Percentiles rank a stretch among this genome's conserved stretches.
Evolutionary conservation across 2,113 vertebrate species (phyloP).

Genomic region (Uria lomvia): DNA sequence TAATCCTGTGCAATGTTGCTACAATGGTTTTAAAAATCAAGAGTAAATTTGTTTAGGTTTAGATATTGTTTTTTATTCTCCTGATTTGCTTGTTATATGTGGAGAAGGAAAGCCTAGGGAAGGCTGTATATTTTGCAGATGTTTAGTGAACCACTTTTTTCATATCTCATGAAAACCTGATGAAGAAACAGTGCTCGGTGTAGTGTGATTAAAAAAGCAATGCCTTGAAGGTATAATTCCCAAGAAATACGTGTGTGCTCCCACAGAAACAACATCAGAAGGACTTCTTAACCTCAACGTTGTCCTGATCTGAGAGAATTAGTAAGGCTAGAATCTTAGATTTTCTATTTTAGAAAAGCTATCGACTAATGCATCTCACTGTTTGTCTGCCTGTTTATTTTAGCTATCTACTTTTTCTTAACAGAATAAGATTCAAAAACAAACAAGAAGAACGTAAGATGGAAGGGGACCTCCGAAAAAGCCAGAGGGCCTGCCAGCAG

Average conservation of each 20-base stretch:
- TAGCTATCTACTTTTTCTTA: neutral
- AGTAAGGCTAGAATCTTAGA: neutral
- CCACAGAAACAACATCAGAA: neutral
- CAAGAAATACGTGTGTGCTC: neutral
- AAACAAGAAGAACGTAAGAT: conserved; percentile 89
- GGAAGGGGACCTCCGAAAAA: conserved; percentile 88
- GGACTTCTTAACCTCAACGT: neutral
- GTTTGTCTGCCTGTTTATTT: neutral
- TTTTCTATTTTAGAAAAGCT: neutral
- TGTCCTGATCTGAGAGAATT: neutral
- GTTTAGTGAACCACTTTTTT: neutral
- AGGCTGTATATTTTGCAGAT: neutral
- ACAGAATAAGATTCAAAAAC: conserved; percentile 85
- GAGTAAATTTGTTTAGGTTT: neutral
- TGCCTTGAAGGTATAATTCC: neutral
- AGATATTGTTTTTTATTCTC: neutral
- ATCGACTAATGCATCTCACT: neutral
- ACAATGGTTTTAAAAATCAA: neutral
- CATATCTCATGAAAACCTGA: neutral
- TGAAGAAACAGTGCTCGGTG: neutral
- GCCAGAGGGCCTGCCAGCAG: conserved; percentile 90
- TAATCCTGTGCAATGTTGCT: neutral
- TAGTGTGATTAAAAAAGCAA: neutral
- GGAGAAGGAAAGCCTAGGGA: neutral
- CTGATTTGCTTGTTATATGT: neutral